Evolutionary conservation across 1,140 invertebrate species (phyloP), one percentile per base, ranked within the genome.

Genomic region (Mactra quadrangularis): DNA sequence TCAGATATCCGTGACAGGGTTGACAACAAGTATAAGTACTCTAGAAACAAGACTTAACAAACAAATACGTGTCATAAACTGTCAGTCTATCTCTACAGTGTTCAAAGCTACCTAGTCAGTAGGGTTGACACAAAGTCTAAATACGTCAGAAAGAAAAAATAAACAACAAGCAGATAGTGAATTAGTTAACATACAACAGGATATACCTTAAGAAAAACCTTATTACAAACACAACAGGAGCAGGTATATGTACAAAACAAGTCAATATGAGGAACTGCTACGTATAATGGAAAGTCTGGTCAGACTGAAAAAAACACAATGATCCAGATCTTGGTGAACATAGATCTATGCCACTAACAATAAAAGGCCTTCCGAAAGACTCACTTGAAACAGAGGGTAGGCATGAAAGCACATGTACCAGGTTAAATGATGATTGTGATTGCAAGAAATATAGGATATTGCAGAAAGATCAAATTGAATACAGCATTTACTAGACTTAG

Each of bases 141-240:
- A 71, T 52, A 45, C 38, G 17, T 11, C 45, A 11, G 68, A 71
- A 71, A 22, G 52, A 71, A 52, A 45, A 53, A 17, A 52, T 25
- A 71, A 71, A 71, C 29, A 71, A 71, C 50, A 53, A 25, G 68
- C 68, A 1, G 33, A 29, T 53, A 33, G 31, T 19, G 68, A 71
- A 29, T n/a, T n/a, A n/a, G n/a, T 53, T 53, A 11, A 55, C 50
- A 17, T 55, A 74, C 19, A 55, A 74, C 33, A 74, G 57, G 17
- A 57, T 31, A 55, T 74, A 35, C 27, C 25, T 74, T 13, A 74
- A 74, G 31, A 53, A 57, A 50, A 19, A 74, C 57, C 35, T 15
- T 17, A n/a, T 74, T 19, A 11, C 22, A 33, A 55, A 74, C 25
- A 52, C 53, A 74, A 71, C 25, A 9, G 68, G 13, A 25, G 17